Base-by-base conservation (phyloP, 2,797 vertebrate species). In the Crenuchus spilurus region DNA sequence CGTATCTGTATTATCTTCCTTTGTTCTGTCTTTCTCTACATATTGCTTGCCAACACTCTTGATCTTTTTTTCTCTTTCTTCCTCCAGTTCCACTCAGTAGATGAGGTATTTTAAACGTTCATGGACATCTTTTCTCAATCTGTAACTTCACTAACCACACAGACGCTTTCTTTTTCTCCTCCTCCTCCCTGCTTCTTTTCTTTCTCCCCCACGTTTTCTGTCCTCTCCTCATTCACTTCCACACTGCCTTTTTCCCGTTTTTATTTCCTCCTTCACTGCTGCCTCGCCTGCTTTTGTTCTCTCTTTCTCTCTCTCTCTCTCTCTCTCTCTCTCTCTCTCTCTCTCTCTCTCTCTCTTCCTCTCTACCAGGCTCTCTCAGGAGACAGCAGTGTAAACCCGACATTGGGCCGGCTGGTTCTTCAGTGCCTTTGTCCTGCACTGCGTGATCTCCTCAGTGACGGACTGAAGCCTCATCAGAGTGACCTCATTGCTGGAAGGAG, bases 401-500 rank as follows among this genome's bases (percentile, higher is more conserved):
- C 95, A 0, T 90, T 99, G 81, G 96, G 95, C 16, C 93, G 95
- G 22, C 87, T 99, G 87, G 93, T 98, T 86, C 91, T 98, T 89
- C 92, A 93, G 85, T 94, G 93, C 30, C 92, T 99, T 63, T 99
- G 97, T 82, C 96, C 96, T 0, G 95, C 96, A 0, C 92, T 99
- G 70, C 90, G 90, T 9, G 87, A 86, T 73, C 68, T 99, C 90
- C 93, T 99, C 87, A 92, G 90, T 0, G 95, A 99, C 0, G 96
- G 96, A 51, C 89, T 99, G 77, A 98, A 96, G 84, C 96, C 96
- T 0, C 95, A 96, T 87, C 96, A 96, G 91, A 98, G 95, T 88
- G 97, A 99, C 74, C 85, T 98, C 24, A 97, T 99, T 78, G 92
- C 95, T 0, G 97, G 97, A 75, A 93, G 96, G 83, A 91, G 96